Evolutionary conservation across 2,113 vertebrate species (phyloP).

Genomic region (Pungitius pungitius): DNA sequence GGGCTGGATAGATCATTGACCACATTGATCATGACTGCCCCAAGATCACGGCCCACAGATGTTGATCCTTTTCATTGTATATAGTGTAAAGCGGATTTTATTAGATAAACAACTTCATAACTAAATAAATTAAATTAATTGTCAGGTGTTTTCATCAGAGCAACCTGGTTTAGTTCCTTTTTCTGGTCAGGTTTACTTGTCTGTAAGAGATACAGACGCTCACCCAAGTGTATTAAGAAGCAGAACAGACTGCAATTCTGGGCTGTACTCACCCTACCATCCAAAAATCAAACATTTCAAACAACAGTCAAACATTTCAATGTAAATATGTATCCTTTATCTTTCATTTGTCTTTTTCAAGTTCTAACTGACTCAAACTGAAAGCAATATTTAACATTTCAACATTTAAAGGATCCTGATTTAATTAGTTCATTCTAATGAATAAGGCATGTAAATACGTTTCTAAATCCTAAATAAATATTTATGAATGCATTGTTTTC

Average conservation of each 20-base stretch:
- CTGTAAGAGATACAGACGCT: conserved; percentile 6
- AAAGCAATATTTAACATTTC: not conserved
- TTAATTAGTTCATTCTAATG: conserved; percentile 7
- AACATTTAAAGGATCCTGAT: conserved; percentile 3
- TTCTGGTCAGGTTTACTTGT: conserved; percentile 8
- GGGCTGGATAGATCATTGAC: conserved; percentile 6
- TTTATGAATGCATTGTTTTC: conserved; percentile 34
- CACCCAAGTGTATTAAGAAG: not conserved
- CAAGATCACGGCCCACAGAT: not conserved
- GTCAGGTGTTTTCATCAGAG: not conserved
- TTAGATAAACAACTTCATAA: not conserved
- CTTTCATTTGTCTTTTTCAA: conserved; percentile 21
- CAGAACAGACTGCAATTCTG: not conserved
- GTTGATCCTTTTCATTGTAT: conserved; percentile 20
- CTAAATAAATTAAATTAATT: not conserved
- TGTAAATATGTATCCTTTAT: conserved; percentile 50
- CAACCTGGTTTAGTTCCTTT: not conserved
- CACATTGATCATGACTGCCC: conserved; percentile 3
- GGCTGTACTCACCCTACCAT: not conserved
- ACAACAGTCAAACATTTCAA: not conserved
- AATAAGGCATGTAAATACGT: conserved; percentile 37
- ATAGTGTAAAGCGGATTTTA: conserved; percentile 24
- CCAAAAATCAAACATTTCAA: not conserved
- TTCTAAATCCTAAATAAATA: conserved; percentile 55
- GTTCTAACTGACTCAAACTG: conserved; percentile 1